Conservation (phyloP, 2,888 invertebrate species). For the Myathropa florea region DNA sequence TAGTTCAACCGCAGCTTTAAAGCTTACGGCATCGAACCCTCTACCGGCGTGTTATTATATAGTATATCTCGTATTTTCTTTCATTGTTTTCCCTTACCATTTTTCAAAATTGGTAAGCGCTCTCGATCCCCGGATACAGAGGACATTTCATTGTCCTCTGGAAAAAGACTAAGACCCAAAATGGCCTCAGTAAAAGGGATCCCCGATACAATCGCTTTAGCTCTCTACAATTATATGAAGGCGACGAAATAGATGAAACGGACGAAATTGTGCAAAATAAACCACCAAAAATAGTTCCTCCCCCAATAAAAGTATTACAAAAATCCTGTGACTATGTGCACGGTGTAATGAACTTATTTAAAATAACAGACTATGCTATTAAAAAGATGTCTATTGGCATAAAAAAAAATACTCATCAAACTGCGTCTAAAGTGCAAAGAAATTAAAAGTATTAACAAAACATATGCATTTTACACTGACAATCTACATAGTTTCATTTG, state of each 20-base stretch:
- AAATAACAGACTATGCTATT: not conserved
- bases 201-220: not conserved
- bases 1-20: not conserved
- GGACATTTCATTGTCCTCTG: not conserved
- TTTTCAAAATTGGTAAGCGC: not conserved
- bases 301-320: not conserved
- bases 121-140: not conserved
- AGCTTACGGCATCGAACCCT: not conserved
- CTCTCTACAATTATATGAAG: not conserved
- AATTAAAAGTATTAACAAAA: not conserved
- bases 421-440: not conserved
- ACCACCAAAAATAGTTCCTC: not conserved
- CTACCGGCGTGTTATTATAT: not conserved
- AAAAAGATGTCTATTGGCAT: not conserved
- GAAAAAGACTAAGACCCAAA: not conserved
- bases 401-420: not conserved
- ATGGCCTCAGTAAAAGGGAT: not conserved
- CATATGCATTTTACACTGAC: not conserved
- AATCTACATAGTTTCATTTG: not conserved
- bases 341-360: not conserved
- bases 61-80: not conserved
- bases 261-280: not conserved
- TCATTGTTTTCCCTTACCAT: not conserved
- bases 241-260: not conserved
- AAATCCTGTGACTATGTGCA: not conserved